A percentile compares a stretch with the other conserved stretches of the same genome.
These are phyloP conservation scores for Lacerta agilis DNA, from an alignment of 2,797 vertebrate genomes.

Conservation along the genomic window DNA sequence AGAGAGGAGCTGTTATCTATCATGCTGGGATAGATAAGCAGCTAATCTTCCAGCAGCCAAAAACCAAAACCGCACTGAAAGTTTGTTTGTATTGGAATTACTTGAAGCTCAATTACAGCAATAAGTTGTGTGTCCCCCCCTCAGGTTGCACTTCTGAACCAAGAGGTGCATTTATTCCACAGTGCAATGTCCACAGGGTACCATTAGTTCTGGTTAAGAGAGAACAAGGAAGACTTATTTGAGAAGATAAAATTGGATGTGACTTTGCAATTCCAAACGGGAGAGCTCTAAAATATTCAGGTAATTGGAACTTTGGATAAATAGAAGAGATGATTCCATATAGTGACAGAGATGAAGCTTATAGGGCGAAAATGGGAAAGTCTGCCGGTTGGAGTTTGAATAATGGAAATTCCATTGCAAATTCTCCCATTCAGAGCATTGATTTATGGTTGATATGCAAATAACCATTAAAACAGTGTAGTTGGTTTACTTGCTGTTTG, in stretches of 20 bases:
- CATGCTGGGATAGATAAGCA: background rate
- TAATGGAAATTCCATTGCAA: background rate
- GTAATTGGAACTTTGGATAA: background rate
- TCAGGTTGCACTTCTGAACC: background rate
- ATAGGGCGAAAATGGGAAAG: background rate
- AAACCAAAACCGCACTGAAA: background rate
- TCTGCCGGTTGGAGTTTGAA: background rate
- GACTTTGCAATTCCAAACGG: background rate
- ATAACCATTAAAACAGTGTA: background rate
- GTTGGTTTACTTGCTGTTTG: background rate
- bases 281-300: background rate
- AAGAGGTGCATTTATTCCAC: background rate
- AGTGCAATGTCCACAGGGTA: background rate
- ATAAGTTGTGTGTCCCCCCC: background rate
- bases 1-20: conserved; percentile 5
- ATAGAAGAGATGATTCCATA: background rate
- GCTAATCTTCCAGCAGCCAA: background rate
- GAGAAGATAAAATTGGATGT: background rate
- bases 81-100: background rate
- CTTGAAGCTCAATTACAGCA: background rate
- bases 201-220: background rate
- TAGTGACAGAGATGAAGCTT: background rate
- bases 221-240: background rate
- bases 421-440: background rate
- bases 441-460: background rate